Percentiles rank a stretch among this genome's conserved stretches.
These are phyloP conservation scores for Orthosia gracilis DNA, from an alignment of 2,888 invertebrate genomes.

Conservation along the genomic window DNA sequence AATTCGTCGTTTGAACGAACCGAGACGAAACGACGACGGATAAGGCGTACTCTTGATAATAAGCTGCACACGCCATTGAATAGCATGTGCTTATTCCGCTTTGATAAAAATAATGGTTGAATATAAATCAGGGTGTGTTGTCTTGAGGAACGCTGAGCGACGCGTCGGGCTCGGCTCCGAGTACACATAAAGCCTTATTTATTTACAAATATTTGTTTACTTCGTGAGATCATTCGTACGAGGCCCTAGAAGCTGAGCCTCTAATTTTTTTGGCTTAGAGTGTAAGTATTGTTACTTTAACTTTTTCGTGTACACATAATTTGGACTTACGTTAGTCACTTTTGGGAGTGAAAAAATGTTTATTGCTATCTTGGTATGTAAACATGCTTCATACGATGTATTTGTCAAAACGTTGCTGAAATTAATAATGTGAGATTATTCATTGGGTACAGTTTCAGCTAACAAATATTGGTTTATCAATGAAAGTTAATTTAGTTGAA, in stretches of 20 bases:
- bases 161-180: conserved; percentile 49
- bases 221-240: conserved; percentile 71
- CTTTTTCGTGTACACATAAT: conserved; percentile 49
- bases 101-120: conserved; percentile 76
- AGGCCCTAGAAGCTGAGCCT: conserved; percentile 63
- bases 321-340: conserved; percentile 33
- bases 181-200: conserved; percentile 78
- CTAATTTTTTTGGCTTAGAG: conserved; percentile 67
- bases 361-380: conserved; percentile 8
- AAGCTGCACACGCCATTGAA: conserved; percentile 67
- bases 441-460: conserved; percentile 14
- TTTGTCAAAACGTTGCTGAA: conserved; percentile 7
- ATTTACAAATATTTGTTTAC: conserved; percentile 82
- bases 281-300: conserved; percentile 56
- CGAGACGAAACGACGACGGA: conserved; percentile 53
- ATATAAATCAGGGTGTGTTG: conserved; percentile 75
- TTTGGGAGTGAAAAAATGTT: conserved; percentile 16
- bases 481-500: conserved; percentile 35
- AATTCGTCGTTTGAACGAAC: conserved; percentile 52
- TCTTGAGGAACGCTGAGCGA: conserved; percentile 66
- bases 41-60: conserved; percentile 63
- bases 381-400: conserved; percentile 10
- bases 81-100: conserved; percentile 66
- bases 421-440: conserved; percentile 30
- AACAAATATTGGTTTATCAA: conserved; percentile 37